Evolutionary conservation across 53 echinoderm and acorn worm genomes (phyloP).

Genomic region (Apostichopus leukothele): DNA sequence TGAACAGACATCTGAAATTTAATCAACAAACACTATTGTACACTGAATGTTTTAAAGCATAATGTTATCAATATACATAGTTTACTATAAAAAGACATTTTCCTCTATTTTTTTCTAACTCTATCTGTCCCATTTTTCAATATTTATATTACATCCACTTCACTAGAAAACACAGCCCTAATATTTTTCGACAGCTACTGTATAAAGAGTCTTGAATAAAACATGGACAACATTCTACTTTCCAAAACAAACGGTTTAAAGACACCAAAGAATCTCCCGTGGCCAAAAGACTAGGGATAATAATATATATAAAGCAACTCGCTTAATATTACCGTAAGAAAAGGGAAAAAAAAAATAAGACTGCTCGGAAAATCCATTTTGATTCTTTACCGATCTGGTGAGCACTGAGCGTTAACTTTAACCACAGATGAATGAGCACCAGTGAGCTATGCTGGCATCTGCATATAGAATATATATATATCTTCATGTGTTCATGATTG

Average conservation of each 20-base stretch:
- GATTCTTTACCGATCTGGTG: constrained; percentile 3
- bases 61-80: too few species aligned
- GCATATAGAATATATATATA: background rate
- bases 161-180: background rate
- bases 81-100: too few species aligned
- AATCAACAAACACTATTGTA: too few species aligned
- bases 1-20: too few species aligned
- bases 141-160: background rate
- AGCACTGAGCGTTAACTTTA: constrained; percentile 7
- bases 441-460: background rate
- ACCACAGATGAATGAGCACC: background rate
- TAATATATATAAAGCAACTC: background rate
- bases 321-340: background rate
- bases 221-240: background rate
- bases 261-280: background rate
- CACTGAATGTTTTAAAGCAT: too few species aligned
- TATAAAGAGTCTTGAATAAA: background rate
- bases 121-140: background rate
- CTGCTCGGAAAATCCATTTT: background rate
- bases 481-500: background rate
- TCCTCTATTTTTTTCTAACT: too few species aligned
- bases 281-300: background rate
- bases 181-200: background rate
- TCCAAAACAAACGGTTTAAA: background rate
- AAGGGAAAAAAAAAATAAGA: background rate